These are phyloP conservation scores for Ailuropoda melanoleuca DNA, from an alignment of 2,113 vertebrate species.

Conservation along the genomic window DNA sequence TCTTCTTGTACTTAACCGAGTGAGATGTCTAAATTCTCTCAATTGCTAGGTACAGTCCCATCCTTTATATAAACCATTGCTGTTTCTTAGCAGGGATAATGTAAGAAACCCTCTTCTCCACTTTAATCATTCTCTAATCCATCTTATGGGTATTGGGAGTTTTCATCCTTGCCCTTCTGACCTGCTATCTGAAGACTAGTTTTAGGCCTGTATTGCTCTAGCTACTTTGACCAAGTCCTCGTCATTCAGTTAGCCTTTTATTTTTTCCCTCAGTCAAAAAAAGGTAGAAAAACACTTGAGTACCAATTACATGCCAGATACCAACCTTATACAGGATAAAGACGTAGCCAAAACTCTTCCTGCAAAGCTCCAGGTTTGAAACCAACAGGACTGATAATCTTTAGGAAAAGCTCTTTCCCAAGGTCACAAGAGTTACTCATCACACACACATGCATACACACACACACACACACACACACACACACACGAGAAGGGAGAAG, in stretches of 20 bases:
- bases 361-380: background rate
- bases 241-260: background rate
- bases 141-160: background rate
- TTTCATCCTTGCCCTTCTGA: background rate
- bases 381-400: constrained; percentile 41
- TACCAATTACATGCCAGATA: background rate
- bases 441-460: background rate
- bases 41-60: background rate
- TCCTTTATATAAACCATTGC: background rate
- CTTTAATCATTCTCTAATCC: background rate
- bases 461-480: background rate
- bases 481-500: background rate
- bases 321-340: constrained; percentile 30
- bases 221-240: background rate
- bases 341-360: background rate
- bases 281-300: background rate
- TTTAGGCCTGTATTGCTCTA: background rate
- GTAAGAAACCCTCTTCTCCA: background rate
- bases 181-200: background rate
- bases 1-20: background rate
- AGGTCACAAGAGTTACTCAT: constrained; percentile 44
- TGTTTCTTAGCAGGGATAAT: background rate
- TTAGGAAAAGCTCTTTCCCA: constrained; percentile 43
- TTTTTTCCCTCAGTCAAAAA: background rate
- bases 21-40: background rate